Evolutionary conservation across 2,797 vertebrate genomes (phyloP).

Genomic region (Sitta carolinensis): DNA sequence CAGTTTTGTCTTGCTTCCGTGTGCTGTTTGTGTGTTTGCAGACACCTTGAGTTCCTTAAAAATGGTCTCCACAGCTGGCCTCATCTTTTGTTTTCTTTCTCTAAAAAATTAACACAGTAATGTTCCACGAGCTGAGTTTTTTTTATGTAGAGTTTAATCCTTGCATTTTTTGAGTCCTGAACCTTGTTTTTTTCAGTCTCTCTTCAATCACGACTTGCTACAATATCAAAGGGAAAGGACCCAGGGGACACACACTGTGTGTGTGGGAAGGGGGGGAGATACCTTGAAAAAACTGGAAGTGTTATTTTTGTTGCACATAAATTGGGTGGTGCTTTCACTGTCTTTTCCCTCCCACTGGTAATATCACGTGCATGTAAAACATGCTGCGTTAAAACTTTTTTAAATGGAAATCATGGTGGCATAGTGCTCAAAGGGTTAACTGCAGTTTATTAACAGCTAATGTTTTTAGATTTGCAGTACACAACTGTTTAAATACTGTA

Average conservation of each 20-base stretch:
- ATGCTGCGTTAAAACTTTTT: constrained; percentile 15
- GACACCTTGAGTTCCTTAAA: constrained; percentile 32
- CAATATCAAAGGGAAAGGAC: not conserved
- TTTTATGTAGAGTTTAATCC: not conserved
- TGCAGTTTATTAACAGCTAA: constrained; percentile 74
- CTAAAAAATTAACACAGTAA: not conserved
- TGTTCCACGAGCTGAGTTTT: not conserved
- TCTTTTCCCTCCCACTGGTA: not conserved
- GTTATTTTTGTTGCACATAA: constrained; percentile 64
- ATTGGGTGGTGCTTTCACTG: constrained; percentile 54
- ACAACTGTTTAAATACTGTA: constrained; percentile 76
- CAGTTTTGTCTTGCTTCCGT: constrained; percentile 42
- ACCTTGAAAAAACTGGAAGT: constrained; percentile 66
- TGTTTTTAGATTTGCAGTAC: constrained; percentile 75
- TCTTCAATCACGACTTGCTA: not conserved
- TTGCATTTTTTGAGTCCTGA: not conserved
- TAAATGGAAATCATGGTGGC: constrained; percentile 56
- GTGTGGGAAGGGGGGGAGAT: not conserved
- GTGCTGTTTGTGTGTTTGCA: not conserved
- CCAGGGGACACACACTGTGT: not conserved
- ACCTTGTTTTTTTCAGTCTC: not conserved
- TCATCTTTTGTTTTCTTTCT: constrained; percentile 23
- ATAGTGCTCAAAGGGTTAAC: constrained; percentile 71
- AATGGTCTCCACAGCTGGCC: constrained; percentile 15
- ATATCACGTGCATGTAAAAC: constrained; percentile 46